phyloP scores from a whole-genome alignment of 2,113 vertebrate genomes.

The Eulacestoma nigropectus region DNA sequence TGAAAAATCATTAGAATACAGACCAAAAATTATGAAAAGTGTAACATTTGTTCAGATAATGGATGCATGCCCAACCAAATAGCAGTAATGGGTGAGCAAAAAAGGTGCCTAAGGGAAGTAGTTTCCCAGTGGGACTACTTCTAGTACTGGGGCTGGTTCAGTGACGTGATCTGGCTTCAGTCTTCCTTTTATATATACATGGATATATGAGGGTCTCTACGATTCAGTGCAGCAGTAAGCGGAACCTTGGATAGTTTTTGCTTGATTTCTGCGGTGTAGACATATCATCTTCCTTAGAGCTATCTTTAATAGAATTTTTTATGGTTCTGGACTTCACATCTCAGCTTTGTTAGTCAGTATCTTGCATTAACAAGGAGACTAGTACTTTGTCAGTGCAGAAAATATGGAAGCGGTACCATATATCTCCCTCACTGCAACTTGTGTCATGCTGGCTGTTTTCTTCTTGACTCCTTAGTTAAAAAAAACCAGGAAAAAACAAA shows the following conservation, averaged over 20 bases:
- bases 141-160: neutral
- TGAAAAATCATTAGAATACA: neutral
- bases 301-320: neutral
- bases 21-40: neutral
- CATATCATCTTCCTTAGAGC: neutral
- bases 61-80: rapidly evolving
- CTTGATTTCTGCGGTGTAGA: neutral
- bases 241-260: neutral
- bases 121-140: neutral
- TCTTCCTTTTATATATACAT: neutral
- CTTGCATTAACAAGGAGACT: neutral
- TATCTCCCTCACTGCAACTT: neutral
- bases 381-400: neutral
- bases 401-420: rapidly evolving
- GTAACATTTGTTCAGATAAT: neutral
- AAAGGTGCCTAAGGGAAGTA: neutral
- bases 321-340: neutral
- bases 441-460: neutral
- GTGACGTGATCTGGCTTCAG: neutral
- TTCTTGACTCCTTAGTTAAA: neutral
- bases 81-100: neutral
- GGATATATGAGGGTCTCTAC: neutral
- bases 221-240: neutral
- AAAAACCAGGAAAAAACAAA: neutral
- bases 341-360: neutral